Percentiles rank a stretch among this genome's conserved stretches.
These are phyloP conservation scores for Pempheris klunzingeri DNA, from an alignment of 2,797 vertebrate species.

Conservation along the genomic window DNA sequence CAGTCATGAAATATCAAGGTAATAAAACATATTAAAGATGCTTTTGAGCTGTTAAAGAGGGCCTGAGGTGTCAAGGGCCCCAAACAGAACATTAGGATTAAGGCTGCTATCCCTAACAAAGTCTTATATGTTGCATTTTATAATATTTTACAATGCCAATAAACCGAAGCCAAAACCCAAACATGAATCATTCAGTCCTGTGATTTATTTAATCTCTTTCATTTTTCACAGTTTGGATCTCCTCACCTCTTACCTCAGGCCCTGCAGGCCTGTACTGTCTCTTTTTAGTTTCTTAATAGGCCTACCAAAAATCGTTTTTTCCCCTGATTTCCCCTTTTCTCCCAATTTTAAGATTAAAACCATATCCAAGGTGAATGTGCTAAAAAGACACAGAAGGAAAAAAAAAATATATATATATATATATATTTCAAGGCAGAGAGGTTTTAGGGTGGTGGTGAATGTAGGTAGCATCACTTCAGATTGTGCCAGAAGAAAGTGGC, in stretches of 20 bases:
- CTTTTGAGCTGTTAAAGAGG: neutral
- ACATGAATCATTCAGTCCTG: conserved; percentile 57
- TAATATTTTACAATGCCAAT: conserved; percentile 48
- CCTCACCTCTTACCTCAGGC: conserved; percentile 61
- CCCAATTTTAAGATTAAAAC: conserved; percentile 60
- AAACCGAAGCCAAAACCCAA: conserved; percentile 46
- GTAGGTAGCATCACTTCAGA: conserved; percentile 52
- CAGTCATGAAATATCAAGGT: neutral
- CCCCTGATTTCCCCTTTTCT: conserved; percentile 36
- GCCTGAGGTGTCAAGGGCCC: conserved; percentile 8
- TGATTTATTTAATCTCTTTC: conserved; percentile 66
- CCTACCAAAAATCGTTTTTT: conserved; percentile 56
- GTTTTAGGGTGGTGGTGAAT: conserved; percentile 53
- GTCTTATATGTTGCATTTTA: conserved; percentile 35
- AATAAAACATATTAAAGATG: neutral
- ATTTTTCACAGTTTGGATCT: conserved; percentile 66
- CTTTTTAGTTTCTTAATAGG: conserved; percentile 71
- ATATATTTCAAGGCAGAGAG: conserved; percentile 50
- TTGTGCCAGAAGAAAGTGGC: conserved; percentile 60
- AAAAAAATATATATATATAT: too few species aligned
- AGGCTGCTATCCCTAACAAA: conserved; percentile 11
- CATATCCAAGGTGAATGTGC: conserved; percentile 69
- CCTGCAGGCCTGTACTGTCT: conserved; percentile 72
- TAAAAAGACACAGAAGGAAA: conserved; percentile 38
- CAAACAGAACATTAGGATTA: conserved; percentile 32